Evolutionary conservation across 1,140 invertebrate genomes (phyloP), one percentile per base, ranked within the genome.

Genomic region (Proctacanthus coquilletti): DNA sequence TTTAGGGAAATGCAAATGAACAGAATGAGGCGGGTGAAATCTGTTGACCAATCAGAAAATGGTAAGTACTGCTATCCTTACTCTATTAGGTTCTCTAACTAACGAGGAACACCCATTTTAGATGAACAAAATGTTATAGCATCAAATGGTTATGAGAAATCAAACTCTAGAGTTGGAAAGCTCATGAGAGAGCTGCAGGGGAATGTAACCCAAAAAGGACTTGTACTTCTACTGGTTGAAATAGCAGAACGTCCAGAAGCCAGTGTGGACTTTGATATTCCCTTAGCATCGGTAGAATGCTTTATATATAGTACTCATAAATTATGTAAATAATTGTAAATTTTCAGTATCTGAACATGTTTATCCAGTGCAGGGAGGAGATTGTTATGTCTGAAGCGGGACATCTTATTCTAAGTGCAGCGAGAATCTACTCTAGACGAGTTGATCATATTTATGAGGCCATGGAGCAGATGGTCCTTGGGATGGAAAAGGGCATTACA

Each of bases 171-270:
- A 38, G 49, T 51, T 5, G 38, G 49, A 2, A 57, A 55, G 20
- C 44, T 48, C 6, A 55, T 57, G 13, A 19, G 37, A 5, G 34
- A 36, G 8, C 50, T 55, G 15, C 34, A 55, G 5, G 51, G 49
- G 30, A 31, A 46, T 0, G 40, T 29, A 5, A 46, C 43, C 1
- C 34, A 46, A 14, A 23, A 38, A 13, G 41, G 36, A 13, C 42
- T 58, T 13, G 31, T 53, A 1, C 4, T 31, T 11, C 14, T 55
- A 18, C 37, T 58, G 8, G 50, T 55, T 14, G 55, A 58, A 25
- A 17, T 58, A 2, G 51, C 54, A 1, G 52, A 55, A 17, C 52
- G 53, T 21, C 42, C 45, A 3, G 51, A 57, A 21, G 52, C 44
- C 32, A 48, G 50, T 9, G 47, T 48, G 8, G 52, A 58, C 23